These are phyloP conservation scores for Hesperia comma DNA, from an alignment of 2,888 invertebrate species.

Conservation along the genomic window DNA sequence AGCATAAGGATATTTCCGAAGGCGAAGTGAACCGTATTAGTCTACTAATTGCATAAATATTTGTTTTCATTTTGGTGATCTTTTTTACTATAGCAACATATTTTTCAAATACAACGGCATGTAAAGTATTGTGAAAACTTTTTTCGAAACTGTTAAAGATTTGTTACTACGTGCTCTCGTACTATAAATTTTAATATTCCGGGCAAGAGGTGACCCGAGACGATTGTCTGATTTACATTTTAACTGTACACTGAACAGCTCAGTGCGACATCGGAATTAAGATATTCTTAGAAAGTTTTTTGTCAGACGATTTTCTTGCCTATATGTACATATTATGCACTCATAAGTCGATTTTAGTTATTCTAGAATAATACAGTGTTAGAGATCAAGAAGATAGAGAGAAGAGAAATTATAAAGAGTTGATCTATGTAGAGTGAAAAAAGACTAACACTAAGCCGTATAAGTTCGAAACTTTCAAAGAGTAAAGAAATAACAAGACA, in stretches of 20 bases:
- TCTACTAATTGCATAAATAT: too few species aligned
- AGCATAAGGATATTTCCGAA: too few species aligned
- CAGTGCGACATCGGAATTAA: constrained; percentile 64
- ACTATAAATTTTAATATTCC: constrained; percentile 32
- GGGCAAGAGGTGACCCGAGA: constrained; percentile 39
- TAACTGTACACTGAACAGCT: constrained; percentile 60
- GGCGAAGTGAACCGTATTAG: too few species aligned
- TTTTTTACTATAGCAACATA: too few species aligned
- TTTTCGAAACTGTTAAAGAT: not conserved
- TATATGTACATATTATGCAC: not conserved
- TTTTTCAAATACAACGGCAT: not conserved
- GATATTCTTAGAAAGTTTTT: constrained; percentile 54
- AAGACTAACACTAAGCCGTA: too few species aligned
- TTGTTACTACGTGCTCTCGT: not conserved
- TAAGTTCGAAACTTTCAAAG: too few species aligned
- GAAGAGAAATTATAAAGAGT: too few species aligned
- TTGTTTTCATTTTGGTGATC: too few species aligned
- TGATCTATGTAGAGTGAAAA: too few species aligned
- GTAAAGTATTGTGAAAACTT: not conserved
- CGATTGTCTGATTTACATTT: constrained; percentile 62
- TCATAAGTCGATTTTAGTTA: not conserved
- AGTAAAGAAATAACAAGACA: too few species aligned
- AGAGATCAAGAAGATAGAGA: too few species aligned
- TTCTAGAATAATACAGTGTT: not conserved
- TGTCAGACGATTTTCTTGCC: not conserved